Conservation (phyloP, 2,113 vertebrate species). For the Ifrita kowaldi region DNA sequence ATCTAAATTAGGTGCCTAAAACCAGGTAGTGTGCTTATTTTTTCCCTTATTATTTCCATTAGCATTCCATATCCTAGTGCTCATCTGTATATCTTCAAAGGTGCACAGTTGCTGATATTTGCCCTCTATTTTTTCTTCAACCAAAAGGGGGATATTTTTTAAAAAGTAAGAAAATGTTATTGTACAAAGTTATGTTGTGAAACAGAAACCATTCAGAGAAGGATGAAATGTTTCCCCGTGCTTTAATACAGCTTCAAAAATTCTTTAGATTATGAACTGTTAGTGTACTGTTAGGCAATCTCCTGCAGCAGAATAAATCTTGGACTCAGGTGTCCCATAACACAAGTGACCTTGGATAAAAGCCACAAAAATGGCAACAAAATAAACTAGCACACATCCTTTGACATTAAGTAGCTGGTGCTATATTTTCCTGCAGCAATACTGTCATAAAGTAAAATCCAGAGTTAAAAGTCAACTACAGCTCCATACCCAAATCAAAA, state of each 20-base stretch:
- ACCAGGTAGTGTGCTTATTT: not conserved
- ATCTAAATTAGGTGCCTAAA: not conserved
- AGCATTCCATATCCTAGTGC: not conserved
- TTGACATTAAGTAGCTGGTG: not conserved
- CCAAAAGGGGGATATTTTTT: not conserved
- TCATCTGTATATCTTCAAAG: not conserved
- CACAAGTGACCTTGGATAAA: not conserved
- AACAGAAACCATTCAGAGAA: not conserved
- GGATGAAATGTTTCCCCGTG: not conserved
- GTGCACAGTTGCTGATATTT: not conserved
- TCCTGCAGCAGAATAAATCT: not conserved
- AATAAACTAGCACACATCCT: not conserved
- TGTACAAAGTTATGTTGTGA: not conserved
- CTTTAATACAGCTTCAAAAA: not conserved
- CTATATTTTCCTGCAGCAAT: not conserved
- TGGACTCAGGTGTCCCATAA: not conserved
- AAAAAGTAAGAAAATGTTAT: not conserved
- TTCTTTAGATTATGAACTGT: not conserved
- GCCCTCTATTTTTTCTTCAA: not conserved
- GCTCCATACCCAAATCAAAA: not conserved
- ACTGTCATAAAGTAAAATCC: not conserved
- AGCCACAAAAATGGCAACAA: constrained; percentile 8
- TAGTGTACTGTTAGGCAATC: not conserved
- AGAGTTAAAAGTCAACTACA: not conserved
- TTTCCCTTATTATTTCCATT: not conserved